Conservation (phyloP, 1,140 invertebrate genomes). For the Antheraea mylitta region DNA sequence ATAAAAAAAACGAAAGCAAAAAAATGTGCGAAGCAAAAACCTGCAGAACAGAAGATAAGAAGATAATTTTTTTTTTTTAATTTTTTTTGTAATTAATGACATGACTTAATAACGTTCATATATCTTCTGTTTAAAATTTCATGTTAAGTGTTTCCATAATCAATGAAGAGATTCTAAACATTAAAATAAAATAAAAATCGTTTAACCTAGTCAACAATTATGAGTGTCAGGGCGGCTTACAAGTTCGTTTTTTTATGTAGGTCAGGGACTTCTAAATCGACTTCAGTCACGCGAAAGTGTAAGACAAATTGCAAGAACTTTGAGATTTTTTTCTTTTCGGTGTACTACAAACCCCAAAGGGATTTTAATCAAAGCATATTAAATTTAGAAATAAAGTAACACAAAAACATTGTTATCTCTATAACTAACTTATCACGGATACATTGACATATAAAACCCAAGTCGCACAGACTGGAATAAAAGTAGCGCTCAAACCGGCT, state of each 20-base stretch:
- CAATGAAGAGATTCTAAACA: neutral
- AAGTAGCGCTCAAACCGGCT: too few relatives aligned
- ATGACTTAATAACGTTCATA: too few relatives aligned
- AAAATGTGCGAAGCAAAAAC: too few relatives aligned
- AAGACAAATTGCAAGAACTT: neutral
- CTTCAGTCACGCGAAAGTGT: neutral
- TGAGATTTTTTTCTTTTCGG: neutral
- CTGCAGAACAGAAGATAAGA: too few relatives aligned
- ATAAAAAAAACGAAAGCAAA: too few relatives aligned
- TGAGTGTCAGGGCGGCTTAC: neutral
- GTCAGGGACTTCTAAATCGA: constrained; percentile 6
- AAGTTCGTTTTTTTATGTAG: constrained; percentile 6
- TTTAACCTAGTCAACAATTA: constrained; percentile 8
- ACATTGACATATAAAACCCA: too few relatives aligned
- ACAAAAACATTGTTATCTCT: neutral
- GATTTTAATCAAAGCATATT: neutral
- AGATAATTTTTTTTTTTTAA: too few relatives aligned
- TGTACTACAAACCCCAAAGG: neutral
- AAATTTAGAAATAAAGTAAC: neutral
- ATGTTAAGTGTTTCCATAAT: neutral
- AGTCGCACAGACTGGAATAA: too few relatives aligned
- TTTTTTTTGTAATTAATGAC: too few relatives aligned
- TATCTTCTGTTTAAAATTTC: too few relatives aligned
- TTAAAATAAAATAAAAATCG: constrained; percentile 4
- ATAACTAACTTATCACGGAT: neutral